Evolutionary conservation across 2,113 vertebrate species (phyloP).

Genomic region (Thermophis baileyi): DNA sequence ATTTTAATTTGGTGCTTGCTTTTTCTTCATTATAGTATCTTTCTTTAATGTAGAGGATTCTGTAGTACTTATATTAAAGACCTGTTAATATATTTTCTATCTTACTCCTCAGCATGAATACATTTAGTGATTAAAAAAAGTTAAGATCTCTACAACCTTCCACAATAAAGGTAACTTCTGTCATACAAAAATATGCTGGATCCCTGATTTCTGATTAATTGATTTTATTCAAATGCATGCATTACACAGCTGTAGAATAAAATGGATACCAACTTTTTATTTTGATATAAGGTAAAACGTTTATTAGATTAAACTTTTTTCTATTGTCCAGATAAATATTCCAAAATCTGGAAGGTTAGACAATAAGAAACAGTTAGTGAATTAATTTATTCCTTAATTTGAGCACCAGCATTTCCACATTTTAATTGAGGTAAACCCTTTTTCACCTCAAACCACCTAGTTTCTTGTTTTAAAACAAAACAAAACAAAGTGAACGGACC

Average conservation of each 20-base stretch:
- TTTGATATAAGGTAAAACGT: conserved; percentile 1
- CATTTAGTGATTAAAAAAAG: neutral
- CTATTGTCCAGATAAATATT: conserved; percentile 2
- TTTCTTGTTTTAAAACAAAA: conserved; percentile 10
- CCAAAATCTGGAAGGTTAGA: conserved; percentile 9
- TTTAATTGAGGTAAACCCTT: neutral
- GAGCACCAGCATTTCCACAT: neutral
- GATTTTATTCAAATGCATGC: conserved; percentile 34
- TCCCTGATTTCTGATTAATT: conserved; percentile 3
- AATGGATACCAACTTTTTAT: conserved; percentile 19
- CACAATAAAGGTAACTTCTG: conserved; percentile 9
- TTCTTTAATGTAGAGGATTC: neutral
- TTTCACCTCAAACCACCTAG: neutral
- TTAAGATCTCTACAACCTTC: neutral
- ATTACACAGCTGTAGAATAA: conserved; percentile 9
- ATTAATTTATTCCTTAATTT: conserved; percentile 17
- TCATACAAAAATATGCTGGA: neutral
- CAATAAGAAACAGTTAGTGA: neutral
- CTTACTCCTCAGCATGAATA: conserved; percentile 25
- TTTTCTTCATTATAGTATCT: neutral
- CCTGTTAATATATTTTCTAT: neutral
- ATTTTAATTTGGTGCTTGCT: neutral
- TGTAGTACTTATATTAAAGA: neutral
- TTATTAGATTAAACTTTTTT: conserved; percentile 35
- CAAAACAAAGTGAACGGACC: neutral